These are phyloP conservation scores for Bubo blakistoni DNA, from an alignment of 2,113 vertebrate genomes.

Conservation along the genomic window DNA sequence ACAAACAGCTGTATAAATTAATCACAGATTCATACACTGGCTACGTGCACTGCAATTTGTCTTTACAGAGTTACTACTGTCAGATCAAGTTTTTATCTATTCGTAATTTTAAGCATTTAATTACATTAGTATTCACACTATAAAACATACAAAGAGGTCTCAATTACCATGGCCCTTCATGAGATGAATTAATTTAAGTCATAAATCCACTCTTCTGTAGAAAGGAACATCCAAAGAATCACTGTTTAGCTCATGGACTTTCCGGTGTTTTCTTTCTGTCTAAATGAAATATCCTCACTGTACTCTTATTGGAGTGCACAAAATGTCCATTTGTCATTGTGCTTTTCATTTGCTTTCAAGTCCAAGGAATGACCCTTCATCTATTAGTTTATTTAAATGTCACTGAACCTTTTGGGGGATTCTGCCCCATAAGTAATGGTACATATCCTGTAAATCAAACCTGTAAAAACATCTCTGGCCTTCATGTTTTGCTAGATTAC, in stretches of 20 bases:
- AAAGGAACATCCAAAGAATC: background rate
- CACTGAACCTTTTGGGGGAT: background rate
- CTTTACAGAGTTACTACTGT: conserved; percentile 40
- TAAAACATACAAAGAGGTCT: conserved; percentile 48
- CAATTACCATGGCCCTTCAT: conserved; percentile 47
- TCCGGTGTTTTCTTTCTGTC: background rate
- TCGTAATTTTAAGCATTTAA: conserved; percentile 67
- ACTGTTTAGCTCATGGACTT: background rate
- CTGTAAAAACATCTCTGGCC: background rate
- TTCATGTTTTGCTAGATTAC: background rate
- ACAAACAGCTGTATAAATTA: conserved; percentile 53
- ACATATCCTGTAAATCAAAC: conserved; percentile 1
- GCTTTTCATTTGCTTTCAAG: conserved; percentile 2
- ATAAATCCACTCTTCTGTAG: conserved; percentile 21
- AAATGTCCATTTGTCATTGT: conserved; percentile 3
- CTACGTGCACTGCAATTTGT: conserved; percentile 39
- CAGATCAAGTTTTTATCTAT: conserved; percentile 66
- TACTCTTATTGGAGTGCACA: background rate
- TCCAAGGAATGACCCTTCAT: background rate
- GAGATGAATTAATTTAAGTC: conserved; percentile 57
- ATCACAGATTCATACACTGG: conserved; percentile 29
- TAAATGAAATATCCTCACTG: background rate
- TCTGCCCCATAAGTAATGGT: background rate
- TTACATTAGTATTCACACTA: conserved; percentile 56
- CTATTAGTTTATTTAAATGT: conserved; percentile 31